Percentiles rank a stretch among this genome's conserved stretches.
These are phyloP conservation scores for Gasteruption jaculator DNA, from an alignment of 2,888 invertebrate species.

Conservation along the genomic window DNA sequence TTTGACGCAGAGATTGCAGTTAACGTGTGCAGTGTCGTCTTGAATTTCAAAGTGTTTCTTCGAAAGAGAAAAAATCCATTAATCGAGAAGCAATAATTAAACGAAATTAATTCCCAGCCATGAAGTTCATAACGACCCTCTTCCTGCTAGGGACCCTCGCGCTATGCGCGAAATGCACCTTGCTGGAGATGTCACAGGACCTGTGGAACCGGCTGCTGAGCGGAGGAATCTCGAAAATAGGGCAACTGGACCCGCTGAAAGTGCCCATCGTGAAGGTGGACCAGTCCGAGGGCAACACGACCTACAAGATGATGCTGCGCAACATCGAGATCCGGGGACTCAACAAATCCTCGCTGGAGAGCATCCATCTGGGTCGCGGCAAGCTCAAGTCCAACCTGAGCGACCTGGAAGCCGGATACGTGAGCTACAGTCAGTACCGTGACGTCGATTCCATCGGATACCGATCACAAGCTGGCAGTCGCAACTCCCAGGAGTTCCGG, in stretches of 20 bases:
- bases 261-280: constrained; percentile 50
- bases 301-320: constrained; percentile 40
- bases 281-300: constrained; percentile 50
- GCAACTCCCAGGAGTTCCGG: no score
- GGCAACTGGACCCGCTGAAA: constrained; percentile 40
- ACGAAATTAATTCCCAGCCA: no score
- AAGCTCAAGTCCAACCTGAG: constrained; percentile 40
- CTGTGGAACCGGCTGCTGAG: constrained; percentile 41
- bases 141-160: constrained; percentile 11
- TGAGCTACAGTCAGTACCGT: constrained; percentile 41
- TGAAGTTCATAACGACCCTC: no score
- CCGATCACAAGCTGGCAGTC: no score
- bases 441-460: constrained; percentile 43
- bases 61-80: neutral
- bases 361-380: constrained; percentile 41
- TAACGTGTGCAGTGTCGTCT: neutral
- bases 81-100: constrained; percentile 7
- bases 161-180: constrained; percentile 16
- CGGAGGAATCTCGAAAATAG: constrained; percentile 38
- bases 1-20: no score
- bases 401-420: constrained; percentile 44
- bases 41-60: neutral
- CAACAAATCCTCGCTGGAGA: constrained; percentile 41
- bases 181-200: constrained; percentile 42
- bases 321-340: constrained; percentile 41